Evolutionary conservation across 2,797 vertebrate species (phyloP).

Genomic region (Sparidentex hasta): DNA sequence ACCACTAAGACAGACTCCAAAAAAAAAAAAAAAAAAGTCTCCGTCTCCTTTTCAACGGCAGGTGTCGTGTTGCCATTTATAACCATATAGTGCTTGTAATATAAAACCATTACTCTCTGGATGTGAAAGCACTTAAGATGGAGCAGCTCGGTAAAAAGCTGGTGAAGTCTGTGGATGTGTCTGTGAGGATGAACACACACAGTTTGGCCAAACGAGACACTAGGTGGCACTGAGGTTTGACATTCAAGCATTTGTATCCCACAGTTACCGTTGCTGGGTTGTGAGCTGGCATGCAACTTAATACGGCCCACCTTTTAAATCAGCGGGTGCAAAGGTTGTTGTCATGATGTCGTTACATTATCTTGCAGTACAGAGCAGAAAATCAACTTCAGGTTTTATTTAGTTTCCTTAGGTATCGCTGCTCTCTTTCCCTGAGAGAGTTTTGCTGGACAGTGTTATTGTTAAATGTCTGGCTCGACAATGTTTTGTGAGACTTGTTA

Average conservation of each 20-base stretch:
- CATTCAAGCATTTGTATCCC: slow-evolving; percentile 34
- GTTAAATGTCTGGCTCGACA: neutral
- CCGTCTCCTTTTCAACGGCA: neutral
- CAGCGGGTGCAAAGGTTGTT: neutral
- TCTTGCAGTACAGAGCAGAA: neutral
- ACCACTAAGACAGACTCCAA: neutral
- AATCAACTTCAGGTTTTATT: slow-evolving; percentile 8
- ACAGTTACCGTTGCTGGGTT: slow-evolving; percentile 52
- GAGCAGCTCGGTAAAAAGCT: neutral
- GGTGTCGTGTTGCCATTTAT: slow-evolving; percentile 8
- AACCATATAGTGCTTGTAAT: neutral
- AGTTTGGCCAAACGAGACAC: slow-evolving; percentile 12
- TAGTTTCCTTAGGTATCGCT: slow-evolving; percentile 10
- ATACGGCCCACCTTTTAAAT: slow-evolving; percentile 22
- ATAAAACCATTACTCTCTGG: neutral
- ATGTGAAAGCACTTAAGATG: neutral
- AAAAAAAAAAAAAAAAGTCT: neutral
- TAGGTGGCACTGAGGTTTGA: slow-evolving; percentile 48
- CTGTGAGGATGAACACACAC: neutral
- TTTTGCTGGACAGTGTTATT: neutral
- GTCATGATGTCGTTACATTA: slow-evolving; percentile 5
- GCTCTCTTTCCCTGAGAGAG: neutral
- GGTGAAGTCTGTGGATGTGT: neutral
- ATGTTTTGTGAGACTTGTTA: slow-evolving; percentile 1
- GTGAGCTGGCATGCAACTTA: slow-evolving; percentile 30